A percentile compares a stretch with the other conserved stretches of the same genome.
Conservation (phyloP, 2,888 invertebrate genomes). For the Empis stercorea region DNA sequence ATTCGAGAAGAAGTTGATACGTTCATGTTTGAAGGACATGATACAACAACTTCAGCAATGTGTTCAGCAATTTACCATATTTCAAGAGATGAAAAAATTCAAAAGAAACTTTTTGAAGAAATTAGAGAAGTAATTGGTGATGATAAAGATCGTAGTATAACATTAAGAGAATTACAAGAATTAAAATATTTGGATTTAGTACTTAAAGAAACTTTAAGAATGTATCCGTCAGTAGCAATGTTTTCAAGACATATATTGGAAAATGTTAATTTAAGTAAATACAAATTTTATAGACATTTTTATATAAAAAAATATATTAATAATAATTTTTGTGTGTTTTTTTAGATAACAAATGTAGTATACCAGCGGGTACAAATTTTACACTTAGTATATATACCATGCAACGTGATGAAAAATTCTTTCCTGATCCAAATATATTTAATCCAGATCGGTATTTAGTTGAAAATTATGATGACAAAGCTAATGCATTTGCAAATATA, state of each 20-base stretch:
- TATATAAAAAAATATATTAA: not conserved
- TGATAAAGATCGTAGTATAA: constrained; percentile 16
- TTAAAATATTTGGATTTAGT: constrained; percentile 43
- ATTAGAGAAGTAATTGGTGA: constrained; percentile 19
- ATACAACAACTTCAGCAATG: constrained; percentile 27
- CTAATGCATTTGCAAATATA: constrained; percentile 21
- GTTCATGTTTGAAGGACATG: constrained; percentile 50
- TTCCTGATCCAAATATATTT: constrained; percentile 23
- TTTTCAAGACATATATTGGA: constrained; percentile 44
- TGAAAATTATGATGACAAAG: constrained; percentile 29
- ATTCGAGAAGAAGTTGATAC: constrained; percentile 58
- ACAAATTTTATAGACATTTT: constrained; percentile 13
- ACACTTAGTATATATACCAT: constrained; percentile 27
- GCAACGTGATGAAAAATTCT: constrained; percentile 22
- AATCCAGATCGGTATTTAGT: constrained; percentile 25
- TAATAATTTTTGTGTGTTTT: no score
- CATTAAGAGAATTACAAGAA: constrained; percentile 18
- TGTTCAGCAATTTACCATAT: constrained; percentile 23
- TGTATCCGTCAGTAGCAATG: constrained; percentile 52
- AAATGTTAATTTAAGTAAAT: constrained; percentile 43
- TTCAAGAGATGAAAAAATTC: constrained; percentile 24
- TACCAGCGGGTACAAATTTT: constrained; percentile 26
- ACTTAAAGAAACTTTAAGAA: constrained; percentile 49
- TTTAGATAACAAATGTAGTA: constrained; percentile 18
- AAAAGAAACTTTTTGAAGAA: constrained; percentile 23